These are phyloP conservation scores for Oncorhynchus nerka DNA, from an alignment of 2,113 vertebrate species.

Conservation along the genomic window DNA sequence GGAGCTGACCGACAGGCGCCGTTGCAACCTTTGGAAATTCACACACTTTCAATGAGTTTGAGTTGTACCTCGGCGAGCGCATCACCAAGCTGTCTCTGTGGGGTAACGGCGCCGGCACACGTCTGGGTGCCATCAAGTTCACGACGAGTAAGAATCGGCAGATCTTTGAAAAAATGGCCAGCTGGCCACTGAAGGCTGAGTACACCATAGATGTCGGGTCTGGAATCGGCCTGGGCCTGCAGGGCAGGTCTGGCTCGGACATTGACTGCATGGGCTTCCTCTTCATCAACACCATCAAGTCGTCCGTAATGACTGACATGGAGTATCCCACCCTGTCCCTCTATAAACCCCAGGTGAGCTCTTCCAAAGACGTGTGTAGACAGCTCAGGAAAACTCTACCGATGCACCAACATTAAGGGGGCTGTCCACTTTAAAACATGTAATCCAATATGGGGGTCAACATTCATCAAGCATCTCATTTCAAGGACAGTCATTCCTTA, in stretches of 20 bases:
- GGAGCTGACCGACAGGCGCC: slow-evolving; percentile 33
- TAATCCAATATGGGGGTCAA: too few relatives aligned
- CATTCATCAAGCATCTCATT: too few relatives aligned
- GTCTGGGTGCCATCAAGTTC: slow-evolving; percentile 43
- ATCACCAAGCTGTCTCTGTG: slow-evolving; percentile 46
- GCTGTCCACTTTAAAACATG: too few relatives aligned
- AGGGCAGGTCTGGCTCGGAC: not conserved
- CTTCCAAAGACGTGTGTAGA: too few relatives aligned
- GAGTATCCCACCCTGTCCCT: slow-evolving; percentile 32
- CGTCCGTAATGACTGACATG: slow-evolving; percentile 14
- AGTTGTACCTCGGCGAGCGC: slow-evolving; percentile 28
- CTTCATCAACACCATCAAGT: slow-evolving; percentile 39
- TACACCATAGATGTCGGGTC: slow-evolving; percentile 34
- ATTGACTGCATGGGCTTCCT: slow-evolving; percentile 9
- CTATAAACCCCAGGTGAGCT: not conserved
- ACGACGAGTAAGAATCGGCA: slow-evolving; percentile 8
- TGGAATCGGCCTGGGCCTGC: slow-evolving; percentile 43
- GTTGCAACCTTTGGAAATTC: slow-evolving; percentile 6
- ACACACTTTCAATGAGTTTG: slow-evolving; percentile 20
- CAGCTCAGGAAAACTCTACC: slow-evolving; percentile 18
- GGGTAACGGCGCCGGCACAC: slow-evolving; percentile 40
- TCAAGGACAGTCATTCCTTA: too few relatives aligned
- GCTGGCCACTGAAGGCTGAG: slow-evolving; percentile 31
- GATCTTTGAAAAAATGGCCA: slow-evolving; percentile 33
- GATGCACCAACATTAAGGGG: too few relatives aligned